Evolutionary conservation across 2,797 vertebrate species (phyloP), one percentile per base, ranked within the genome.

Genomic region (Micropoecilia bifurca): DNA sequence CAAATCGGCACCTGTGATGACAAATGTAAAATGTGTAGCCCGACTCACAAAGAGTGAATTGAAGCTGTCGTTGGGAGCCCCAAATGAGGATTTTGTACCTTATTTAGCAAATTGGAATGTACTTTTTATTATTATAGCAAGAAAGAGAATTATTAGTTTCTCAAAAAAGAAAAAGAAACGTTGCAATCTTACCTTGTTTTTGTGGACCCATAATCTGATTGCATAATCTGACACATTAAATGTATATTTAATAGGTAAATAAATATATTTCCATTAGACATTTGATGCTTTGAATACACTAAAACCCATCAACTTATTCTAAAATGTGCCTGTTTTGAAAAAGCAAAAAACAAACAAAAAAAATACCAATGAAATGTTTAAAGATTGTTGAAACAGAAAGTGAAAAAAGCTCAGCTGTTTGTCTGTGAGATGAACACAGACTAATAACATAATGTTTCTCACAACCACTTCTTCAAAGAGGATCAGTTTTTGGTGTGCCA

Each of bases 391-490:
- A 5, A 22, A 48, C 30, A 43, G 5, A 59, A 4, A 41, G 16
- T 2, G 7, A 39, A 57, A 46, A 46, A 43, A 13, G 18, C n/a
- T 30, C 33, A 18, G 22, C 57, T 1, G 25, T 33, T 63, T 68
- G 18, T 66, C 18, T 25, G n/a, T 25, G 63, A 39, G 50, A 73
- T 57, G 36, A 88, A 77, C 4, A 53, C 4, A 25, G 8, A 13
- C 71, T 63, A 82, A 53, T 18, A 69, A n/a, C 63, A 18, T 2
- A 33, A 25, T 71, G 46, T 33, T 55, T 72, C 48, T 66, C 22
- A 6, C 9, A 25, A 63, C 16, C 14, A 41, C 18, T 57, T 74
- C 74, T 46, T 22, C 47, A 41, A 73, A n/a, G 63, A 82, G 83
- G 20, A 48, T 6, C 2, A 2, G 36, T 79, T 41, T 36, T 10